Percentiles rank a stretch among this genome's conserved stretches.
Conservation (phyloP, 2,888 invertebrate genomes). For the Aphodius sticticus region DNA sequence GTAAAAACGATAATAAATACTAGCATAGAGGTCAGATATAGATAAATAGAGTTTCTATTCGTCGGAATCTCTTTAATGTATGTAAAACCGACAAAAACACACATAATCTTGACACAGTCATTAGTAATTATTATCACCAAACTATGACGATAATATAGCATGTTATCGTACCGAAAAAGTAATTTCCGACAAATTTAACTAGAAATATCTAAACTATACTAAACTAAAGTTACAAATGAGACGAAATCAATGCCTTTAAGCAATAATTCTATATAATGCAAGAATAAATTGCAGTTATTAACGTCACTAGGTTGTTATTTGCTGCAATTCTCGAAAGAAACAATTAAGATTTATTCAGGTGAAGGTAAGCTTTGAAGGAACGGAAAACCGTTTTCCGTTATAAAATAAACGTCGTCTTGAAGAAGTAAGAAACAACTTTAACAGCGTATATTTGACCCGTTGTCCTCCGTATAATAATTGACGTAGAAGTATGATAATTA, state of each 20-base stretch:
- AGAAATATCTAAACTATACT: background rate
- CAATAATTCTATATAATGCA: background rate
- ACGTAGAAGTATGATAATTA: background rate
- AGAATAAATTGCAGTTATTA: background rate
- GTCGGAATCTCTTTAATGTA: background rate
- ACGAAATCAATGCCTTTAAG: background rate
- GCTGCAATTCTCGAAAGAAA: background rate
- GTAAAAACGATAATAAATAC: background rate
- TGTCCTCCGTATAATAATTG: background rate
- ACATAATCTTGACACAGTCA: background rate
- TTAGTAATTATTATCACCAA: background rate
- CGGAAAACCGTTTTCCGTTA: background rate
- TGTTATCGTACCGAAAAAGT: background rate
- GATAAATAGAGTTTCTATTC: background rate
- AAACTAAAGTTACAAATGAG: too few species aligned
- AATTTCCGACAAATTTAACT: background rate
- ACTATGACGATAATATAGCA: background rate
- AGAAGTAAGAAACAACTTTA: background rate
- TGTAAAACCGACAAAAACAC: conserved; percentile 4
- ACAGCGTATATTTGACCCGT: background rate
- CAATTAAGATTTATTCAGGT: background rate
- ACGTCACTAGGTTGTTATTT: too few species aligned
- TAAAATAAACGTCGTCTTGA: background rate
- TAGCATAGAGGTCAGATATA: background rate
- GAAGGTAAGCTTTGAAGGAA: background rate